Base-by-base conservation (phyloP, 2,888 invertebrate genomes). In the Cistogaster globosa region DNA sequence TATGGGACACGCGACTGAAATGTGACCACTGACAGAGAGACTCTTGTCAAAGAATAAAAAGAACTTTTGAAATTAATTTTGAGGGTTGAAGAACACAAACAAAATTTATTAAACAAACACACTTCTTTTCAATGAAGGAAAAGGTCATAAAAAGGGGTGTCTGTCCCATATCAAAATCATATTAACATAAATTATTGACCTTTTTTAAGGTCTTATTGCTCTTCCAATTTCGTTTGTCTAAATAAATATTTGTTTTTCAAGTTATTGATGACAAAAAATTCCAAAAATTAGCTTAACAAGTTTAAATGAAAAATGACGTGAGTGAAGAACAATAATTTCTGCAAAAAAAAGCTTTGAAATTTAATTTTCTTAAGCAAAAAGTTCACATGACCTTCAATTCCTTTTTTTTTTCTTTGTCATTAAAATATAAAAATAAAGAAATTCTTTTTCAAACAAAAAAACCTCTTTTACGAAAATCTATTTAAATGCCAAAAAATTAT, bases 1-100 rank as follows among this genome's bases (percentile, higher is more conserved):
- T 87, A 79, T 87, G 87, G 88, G 88, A 87, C 88, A 88, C 87
- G 87, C 88, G 88, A 86, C 87, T 72, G 84, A 86, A 87, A 82
- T 83, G 86, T 79, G 87, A 57, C 85, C 78, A 71, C 60, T 79
- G 84, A 62, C 68, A 71, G 45, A 26, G 20, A 76, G 60, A 63
- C 18, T 5, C 12, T 55, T 45, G 55, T 11, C 32, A 18, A 11
- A 32, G 32, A 58, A 18, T 48, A 16, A 32, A 58, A 18, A 48
- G 32, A 32, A 58, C 14, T 57, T 57, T 20, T 0, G n/a, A 38
- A 51, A 38, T 51, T 8, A 18, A 53, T 38, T 69, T 72, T 36
- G 20, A 75, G 76, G 83, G 83, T 62, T 78, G 76, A 65, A 48
- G 45, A 45, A 8, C 8, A n/a, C 8, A 67, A 53, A 42, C 20